phyloP scores from a whole-genome alignment of 2,888 invertebrate genomes.

The Lymantria monacha region DNA sequence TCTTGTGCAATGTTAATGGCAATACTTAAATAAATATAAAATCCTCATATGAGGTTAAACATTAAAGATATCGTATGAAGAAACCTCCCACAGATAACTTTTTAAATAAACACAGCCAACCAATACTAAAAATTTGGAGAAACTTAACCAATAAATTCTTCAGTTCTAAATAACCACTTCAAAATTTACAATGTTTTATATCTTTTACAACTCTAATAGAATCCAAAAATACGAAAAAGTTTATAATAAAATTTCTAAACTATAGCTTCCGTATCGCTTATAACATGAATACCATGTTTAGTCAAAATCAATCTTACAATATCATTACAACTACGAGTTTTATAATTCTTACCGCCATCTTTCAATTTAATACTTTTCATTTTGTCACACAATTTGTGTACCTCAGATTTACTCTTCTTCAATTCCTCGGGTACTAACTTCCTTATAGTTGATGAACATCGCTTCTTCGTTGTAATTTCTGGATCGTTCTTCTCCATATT shows the following conservation, averaged over 20 bases:
- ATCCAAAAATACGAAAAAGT: not conserved
- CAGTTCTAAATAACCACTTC: too few species aligned
- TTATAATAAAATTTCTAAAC: slow-evolving; percentile 67
- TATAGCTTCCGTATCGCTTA: slow-evolving; percentile 89
- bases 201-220: not conserved
- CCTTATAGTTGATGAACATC: slow-evolving; percentile 68
- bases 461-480: slow-evolving; percentile 51
- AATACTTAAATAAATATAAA: too few species aligned
- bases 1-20: too few species aligned
- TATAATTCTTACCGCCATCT: slow-evolving; percentile 60
- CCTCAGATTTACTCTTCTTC: slow-evolving; percentile 73
- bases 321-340: slow-evolving; percentile 78
- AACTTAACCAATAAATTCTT: too few species aligned
- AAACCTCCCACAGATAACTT: too few species aligned
- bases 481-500: slow-evolving; percentile 50
- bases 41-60: too few species aligned
- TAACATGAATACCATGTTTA: slow-evolving; percentile 90
- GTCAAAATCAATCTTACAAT: slow-evolving; percentile 88
- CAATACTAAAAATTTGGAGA: too few species aligned
- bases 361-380: slow-evolving; percentile 71
- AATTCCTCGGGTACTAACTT: slow-evolving; percentile 66
- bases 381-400: slow-evolving; percentile 77
- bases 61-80: too few species aligned
- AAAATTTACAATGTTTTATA: not conserved
- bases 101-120: too few species aligned